Evolutionary conservation across 2,113 vertebrate genomes (phyloP).

Genomic region (Anhinga rufa): DNA sequence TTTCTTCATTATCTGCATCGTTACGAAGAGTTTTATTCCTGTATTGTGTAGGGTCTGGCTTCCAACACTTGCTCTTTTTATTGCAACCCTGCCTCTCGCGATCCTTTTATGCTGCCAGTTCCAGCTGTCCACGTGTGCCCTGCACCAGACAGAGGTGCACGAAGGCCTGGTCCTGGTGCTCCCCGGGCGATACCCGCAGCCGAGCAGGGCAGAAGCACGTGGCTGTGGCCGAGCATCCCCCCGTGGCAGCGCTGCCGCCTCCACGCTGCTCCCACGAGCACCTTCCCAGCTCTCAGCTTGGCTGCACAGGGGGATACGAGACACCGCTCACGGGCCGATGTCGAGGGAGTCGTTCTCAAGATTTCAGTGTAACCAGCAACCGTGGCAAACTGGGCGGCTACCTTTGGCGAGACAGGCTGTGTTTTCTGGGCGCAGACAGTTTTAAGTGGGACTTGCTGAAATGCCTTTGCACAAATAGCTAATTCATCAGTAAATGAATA

Average conservation of each 20-base stretch:
- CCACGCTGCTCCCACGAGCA: background rate
- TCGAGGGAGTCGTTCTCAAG: background rate
- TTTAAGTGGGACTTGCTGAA: background rate
- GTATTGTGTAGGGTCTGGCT: background rate
- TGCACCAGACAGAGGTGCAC: background rate
- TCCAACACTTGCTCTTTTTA: background rate
- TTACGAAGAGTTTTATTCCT: background rate
- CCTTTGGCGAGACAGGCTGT: background rate
- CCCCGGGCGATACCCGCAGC: background rate
- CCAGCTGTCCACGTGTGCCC: background rate
- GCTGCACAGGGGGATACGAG: background rate
- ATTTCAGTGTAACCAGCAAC: background rate
- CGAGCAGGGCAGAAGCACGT: background rate
- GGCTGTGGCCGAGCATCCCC: background rate
- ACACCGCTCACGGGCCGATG: background rate
- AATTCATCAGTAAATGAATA: background rate
- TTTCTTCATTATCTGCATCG: background rate
- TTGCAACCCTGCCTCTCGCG: background rate
- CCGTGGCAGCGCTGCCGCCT: background rate
- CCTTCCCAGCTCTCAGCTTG: background rate
- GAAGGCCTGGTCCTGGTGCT: background rate
- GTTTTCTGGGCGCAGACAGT: background rate
- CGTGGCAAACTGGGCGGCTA: background rate
- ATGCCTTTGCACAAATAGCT: background rate
- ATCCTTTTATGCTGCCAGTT: background rate